These are phyloP conservation scores for Aphidoletes aphidimyza DNA, from an alignment of 2,888 invertebrate species.

Conservation along the genomic window DNA sequence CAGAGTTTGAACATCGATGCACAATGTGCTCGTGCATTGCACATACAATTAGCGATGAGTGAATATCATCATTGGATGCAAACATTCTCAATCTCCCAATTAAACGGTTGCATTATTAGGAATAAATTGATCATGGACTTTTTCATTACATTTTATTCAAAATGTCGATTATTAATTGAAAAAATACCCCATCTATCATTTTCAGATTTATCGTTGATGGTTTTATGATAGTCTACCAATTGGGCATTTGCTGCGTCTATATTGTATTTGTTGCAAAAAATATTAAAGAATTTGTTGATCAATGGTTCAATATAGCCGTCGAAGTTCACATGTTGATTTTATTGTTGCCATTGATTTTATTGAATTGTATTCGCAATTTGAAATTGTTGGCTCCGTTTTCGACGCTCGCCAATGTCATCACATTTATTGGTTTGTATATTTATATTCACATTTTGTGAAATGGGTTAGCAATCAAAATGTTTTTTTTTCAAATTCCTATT, in stretches of 20 bases:
- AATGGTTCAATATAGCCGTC: slow-evolving; percentile 69
- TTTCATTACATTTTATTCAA: too few species aligned
- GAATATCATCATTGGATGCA: too few species aligned
- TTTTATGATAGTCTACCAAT: slow-evolving; percentile 86
- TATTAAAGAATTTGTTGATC: slow-evolving; percentile 74
- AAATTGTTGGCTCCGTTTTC: slow-evolving; percentile 87
- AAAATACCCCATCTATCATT: slow-evolving; percentile 57
- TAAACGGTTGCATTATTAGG: too few species aligned
- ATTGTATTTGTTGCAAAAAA: slow-evolving; percentile 92
- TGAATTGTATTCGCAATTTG: slow-evolving; percentile 83
- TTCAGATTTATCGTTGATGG: slow-evolving; percentile 74
- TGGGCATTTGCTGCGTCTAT: slow-evolving; percentile 97
- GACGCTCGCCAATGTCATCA: slow-evolving; percentile 82
- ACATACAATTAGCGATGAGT: too few species aligned
- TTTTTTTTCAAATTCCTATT: neutral
- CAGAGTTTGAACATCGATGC: too few species aligned
- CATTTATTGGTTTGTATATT: slow-evolving; percentile 69
- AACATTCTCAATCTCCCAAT: too few species aligned
- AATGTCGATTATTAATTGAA: neutral
- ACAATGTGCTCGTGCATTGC: too few species aligned
- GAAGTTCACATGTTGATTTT: slow-evolving; percentile 78
- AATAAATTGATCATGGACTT: too few species aligned
- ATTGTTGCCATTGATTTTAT: slow-evolving; percentile 78
- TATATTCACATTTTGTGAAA: neutral
- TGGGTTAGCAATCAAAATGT: too few species aligned